phyloP scores from a whole-genome alignment of 2,888 invertebrate genomes.

The Mongoloraphidia duomilia region DNA sequence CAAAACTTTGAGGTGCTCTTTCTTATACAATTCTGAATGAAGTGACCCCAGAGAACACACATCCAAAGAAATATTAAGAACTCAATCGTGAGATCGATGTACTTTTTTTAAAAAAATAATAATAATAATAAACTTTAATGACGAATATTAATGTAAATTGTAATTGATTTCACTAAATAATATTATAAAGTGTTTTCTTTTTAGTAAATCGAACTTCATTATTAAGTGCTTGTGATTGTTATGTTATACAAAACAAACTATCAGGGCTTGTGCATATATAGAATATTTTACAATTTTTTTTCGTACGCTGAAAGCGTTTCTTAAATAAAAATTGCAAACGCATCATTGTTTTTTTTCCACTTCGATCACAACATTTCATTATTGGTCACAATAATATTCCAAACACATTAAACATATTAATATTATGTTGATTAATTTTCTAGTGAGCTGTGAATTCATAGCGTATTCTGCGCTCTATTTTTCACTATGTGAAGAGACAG shows the following conservation, averaged over 20 bases:
- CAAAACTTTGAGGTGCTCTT: neutral
- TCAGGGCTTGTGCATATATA: neutral
- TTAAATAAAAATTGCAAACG: too few relatives aligned
- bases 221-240: neutral
- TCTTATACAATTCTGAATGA: neutral
- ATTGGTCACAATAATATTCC: too few relatives aligned
- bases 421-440: too few relatives aligned
- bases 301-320: neutral
- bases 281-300: neutral
- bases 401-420: too few relatives aligned
- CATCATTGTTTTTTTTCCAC: too few relatives aligned
- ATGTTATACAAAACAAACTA: neutral
- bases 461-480: too few relatives aligned
- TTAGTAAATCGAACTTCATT: neutral
- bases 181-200: too few relatives aligned
- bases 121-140: neutral
- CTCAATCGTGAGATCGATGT: neutral
- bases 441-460: too few relatives aligned
- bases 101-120: neutral
- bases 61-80: neutral
- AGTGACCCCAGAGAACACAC: neutral
- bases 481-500: too few relatives aligned
- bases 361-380: too few relatives aligned
- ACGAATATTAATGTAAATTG: too few relatives aligned
- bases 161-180: too few relatives aligned